Evolutionary conservation across 2,113 vertebrate genomes (phyloP), one percentile per base, ranked within the genome.

Genomic region (Nibea coibor): DNA sequence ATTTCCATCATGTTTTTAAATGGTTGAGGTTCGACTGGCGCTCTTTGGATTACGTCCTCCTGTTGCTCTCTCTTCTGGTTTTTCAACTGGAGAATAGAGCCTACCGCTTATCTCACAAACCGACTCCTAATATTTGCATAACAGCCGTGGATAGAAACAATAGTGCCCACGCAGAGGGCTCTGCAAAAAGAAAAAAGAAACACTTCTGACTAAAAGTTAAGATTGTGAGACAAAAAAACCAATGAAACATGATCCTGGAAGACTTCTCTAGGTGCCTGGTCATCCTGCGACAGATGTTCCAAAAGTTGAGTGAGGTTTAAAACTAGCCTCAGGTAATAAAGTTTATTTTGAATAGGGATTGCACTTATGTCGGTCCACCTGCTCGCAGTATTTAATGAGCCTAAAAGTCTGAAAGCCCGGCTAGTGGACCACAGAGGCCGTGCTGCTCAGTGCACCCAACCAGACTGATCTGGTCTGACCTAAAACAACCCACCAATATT

Each of bases 381-480:
- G 59, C 54, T 35, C 51, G 42, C 73, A 22, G 67, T 45, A 62
- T 70, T 87, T 69, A 70, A 59, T 63, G 56, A 74, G 14, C 22
- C 26, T n/a, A 31, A 48, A 42, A 47, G 5, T 56, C 22, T 77
- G 14, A 82, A 69, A 63, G 61, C 65, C 54, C 56, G 24, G 16
- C 43, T 66, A 26, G 63, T 17, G 53, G 26, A 72, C 75, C 76
- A 76, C 20, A 65, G 72, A 78, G 73, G 54, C 65, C 22, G 20
- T 4, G 6, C 51, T 69, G 62, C 20, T 63, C 26, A 48, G 47
- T 67, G 59, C 59, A 57, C n/a, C 66, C 54, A n/a, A 42, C 39
- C 65, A n/a, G 5, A 50, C 66, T 45, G 68, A 74, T 68, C 45
- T 43, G 61, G 61, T 58, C 54, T 69, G 76, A 68, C 76, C 72